phyloP scores from a whole-genome alignment of 2,797 vertebrate species.

The Notolepis coatsorum region DNA sequence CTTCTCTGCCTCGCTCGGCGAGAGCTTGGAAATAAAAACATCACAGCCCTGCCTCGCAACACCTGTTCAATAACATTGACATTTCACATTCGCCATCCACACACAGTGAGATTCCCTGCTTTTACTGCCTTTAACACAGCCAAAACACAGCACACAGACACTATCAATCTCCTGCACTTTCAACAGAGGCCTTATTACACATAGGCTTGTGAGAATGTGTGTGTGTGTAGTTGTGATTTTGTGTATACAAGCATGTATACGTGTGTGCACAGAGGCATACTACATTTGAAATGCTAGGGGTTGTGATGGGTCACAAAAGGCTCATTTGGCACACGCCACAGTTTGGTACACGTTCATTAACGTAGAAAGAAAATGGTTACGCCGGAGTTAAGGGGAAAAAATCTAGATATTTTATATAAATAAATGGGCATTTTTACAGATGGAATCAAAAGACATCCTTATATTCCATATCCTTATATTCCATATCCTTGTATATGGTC shows the following conservation, averaged over 20 bases:
- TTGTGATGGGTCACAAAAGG: slow-evolving; percentile 10
- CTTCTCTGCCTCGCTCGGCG: slow-evolving; percentile 75
- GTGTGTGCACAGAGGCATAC: not conserved
- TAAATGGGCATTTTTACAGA: not conserved
- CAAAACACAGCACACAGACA: slow-evolving; percentile 47
- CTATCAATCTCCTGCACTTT: slow-evolving; percentile 49
- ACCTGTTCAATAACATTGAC: slow-evolving; percentile 87
- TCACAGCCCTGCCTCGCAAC: slow-evolving; percentile 80
- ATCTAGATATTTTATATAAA: too few relatives aligned
- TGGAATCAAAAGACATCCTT: not conserved
- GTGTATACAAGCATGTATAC: not conserved
- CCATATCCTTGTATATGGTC: too few relatives aligned
- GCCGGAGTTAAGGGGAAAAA: not conserved
- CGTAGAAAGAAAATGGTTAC: not conserved
- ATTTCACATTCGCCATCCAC: slow-evolving; percentile 81
- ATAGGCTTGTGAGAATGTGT: slow-evolving; percentile 3
- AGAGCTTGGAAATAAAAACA: slow-evolving; percentile 84
- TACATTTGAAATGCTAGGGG: too few relatives aligned
- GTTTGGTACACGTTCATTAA: not conserved
- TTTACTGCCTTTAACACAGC: slow-evolving; percentile 69
- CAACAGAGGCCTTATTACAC: slow-evolving; percentile 47
- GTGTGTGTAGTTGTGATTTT: slow-evolving; percentile 3
- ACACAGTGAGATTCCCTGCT: slow-evolving; percentile 64
- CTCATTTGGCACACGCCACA: not conserved
- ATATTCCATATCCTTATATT: too few relatives aligned